Evolutionary conservation across 1,140 invertebrate genomes (phyloP), one percentile per base, ranked within the genome.

Genomic region (Phocides pigmalion): DNA sequence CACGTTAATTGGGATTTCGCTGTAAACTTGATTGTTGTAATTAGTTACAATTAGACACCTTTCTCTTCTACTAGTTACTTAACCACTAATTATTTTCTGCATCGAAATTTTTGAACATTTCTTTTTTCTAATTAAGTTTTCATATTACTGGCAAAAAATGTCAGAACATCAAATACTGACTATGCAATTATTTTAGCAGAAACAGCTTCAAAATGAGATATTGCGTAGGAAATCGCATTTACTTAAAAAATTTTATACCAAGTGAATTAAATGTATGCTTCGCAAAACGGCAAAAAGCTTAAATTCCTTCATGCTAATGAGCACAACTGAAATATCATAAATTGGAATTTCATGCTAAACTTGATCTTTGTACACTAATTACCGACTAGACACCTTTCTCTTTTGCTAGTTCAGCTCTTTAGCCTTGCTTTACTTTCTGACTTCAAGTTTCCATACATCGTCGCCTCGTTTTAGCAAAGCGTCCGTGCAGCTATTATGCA

Each of bases 391-490:
- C 51, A 61, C 58, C 58, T 61, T 61, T 61, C 58, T 61, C 58
- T 61, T 61, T 22, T 61, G 44, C 44, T 61, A 61, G 44, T 49
- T 49, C 58, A 61, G 49, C 25, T 61, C 12, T 49, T 61, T 61
- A 61, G 58, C 58, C 58, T 61, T 61, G 58, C 58, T 47, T 61
- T 61, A 61, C 28, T 49, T 56, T 56, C 37, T 59, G 44, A 12
- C 32, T 49, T 39, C 58, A 59, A 56, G 42, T 61, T 47, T 49
- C 58, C 28, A 39, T 61, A 37, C n/a, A 16, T 42, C 20, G 58
- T n/a, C 17, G 28, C 37, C 16, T 32, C 16, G 20, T 16, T n/a
- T n/a, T 37, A 32, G 14, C 8, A 32, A 32, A 32, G 12, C 41
- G 2, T 19, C 28, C 9, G 19, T 35, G 25, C 56, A 19, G 17